Percentiles rank a stretch among this genome's conserved stretches.
Conservation (phyloP, 2,113 vertebrate genomes). For the Corynorhinus townsendii region DNA sequence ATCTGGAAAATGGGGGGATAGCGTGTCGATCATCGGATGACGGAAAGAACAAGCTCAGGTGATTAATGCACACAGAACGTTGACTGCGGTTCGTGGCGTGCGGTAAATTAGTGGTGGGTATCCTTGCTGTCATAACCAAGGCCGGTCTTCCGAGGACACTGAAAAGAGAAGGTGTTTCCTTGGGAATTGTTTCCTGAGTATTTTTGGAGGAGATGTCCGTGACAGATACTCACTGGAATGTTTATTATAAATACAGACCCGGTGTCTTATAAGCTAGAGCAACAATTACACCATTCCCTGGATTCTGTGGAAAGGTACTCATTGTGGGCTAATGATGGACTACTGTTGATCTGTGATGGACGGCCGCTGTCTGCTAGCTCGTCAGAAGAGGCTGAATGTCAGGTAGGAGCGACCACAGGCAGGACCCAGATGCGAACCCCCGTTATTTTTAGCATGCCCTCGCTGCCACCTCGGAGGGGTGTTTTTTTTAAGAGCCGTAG, state of each 20-base stretch:
- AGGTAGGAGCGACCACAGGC: background rate
- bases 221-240: background rate
- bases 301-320: background rate
- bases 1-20: background rate
- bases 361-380: background rate
- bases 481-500: background rate
- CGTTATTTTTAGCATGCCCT: background rate
- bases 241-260: background rate
- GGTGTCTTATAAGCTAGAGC: background rate
- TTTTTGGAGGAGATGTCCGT: background rate
- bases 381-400: rapidly evolving
- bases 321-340: rapidly evolving
- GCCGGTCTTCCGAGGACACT: background rate
- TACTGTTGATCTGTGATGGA: rapidly evolving
- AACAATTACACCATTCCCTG: background rate
- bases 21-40: rapidly evolving
- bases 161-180: background rate
- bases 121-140: rapidly evolving
- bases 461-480: background rate
- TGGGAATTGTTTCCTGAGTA: background rate
- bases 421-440: rapidly evolving
- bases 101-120: rapidly evolving
- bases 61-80: rapidly evolving
- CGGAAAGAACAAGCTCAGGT: no score
- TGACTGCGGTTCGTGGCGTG: rapidly evolving